Conservation (phyloP, 2,888 invertebrate species). For the Halictus ligatus region DNA sequence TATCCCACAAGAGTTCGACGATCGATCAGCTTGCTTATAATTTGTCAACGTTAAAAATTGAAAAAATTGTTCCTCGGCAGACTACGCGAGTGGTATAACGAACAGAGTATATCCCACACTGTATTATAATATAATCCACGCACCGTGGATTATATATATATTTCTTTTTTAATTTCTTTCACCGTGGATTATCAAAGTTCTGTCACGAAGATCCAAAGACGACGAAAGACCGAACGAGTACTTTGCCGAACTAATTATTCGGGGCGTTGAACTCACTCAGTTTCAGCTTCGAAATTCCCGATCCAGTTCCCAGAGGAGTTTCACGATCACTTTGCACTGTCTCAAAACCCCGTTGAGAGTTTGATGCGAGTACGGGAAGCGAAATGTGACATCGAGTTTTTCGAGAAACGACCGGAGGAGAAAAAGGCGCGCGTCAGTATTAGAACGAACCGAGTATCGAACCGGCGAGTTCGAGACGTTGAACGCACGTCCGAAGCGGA, state of each 20-base stretch:
- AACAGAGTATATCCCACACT: background rate
- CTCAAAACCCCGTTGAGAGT: background rate
- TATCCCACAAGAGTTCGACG: no score
- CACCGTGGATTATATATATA: no score
- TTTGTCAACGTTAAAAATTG: no score
- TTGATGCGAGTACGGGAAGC: no score
- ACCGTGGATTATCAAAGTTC: background rate
- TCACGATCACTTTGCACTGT: background rate
- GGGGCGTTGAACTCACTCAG: constrained; percentile 40
- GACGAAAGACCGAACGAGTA: background rate
- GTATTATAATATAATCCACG: no score
- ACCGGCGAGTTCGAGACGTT: constrained; percentile 32
- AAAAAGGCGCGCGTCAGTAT: background rate
- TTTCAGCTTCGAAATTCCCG: background rate
- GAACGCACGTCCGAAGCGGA: constrained; percentile 53
- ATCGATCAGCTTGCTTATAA: no score
- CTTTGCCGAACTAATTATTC: constrained; percentile 39
- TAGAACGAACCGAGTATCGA: constrained; percentile 30
- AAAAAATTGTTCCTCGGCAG: background rate
- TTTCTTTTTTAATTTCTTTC: no score
- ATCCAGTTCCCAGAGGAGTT: constrained; percentile 1
- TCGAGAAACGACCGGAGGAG: no score
- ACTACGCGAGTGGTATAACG: background rate
- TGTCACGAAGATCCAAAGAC: background rate
- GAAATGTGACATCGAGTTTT: background rate